phyloP scores from a whole-genome alignment of 2,888 invertebrate species.

The Perdita meconis region DNA sequence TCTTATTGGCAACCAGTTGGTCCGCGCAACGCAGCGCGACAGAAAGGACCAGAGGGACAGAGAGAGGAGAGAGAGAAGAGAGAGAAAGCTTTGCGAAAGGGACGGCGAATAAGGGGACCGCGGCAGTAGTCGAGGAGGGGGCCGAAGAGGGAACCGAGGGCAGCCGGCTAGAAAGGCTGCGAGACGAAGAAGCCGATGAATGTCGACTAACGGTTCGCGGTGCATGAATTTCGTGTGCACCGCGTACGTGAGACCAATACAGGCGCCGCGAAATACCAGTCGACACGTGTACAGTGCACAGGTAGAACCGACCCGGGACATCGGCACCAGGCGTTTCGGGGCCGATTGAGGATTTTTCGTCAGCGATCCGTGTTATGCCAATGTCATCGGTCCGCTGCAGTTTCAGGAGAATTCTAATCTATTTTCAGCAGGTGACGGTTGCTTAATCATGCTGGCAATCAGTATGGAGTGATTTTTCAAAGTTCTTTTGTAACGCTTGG shows the following conservation, averaged over 20 bases:
- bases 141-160: constrained; percentile 37
- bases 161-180: constrained; percentile 66
- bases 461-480: too few species aligned
- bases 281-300: constrained; percentile 46
- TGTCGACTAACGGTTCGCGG: constrained; percentile 77
- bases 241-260: constrained; percentile 30
- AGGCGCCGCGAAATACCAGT: constrained; percentile 41
- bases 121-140: neutral
- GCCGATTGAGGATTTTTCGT: too few species aligned
- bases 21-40: constrained; percentile 21
- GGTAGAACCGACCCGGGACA: too few species aligned
- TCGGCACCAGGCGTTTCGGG: too few species aligned
- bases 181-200: constrained; percentile 76
- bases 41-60: constrained; percentile 20
- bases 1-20: constrained; percentile 68
- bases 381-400: too few species aligned
- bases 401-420: too few species aligned
- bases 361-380: too few species aligned
- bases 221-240: constrained; percentile 75
- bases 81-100: neutral
- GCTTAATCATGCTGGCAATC: too few species aligned
- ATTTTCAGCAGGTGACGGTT: too few species aligned
- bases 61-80: constrained; percentile 20
- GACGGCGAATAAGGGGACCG: constrained; percentile 15
- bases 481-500: too few species aligned